Evolutionary conservation across 2,888 invertebrate species (phyloP).

Genomic region (Agrenia bidenticulata): DNA sequence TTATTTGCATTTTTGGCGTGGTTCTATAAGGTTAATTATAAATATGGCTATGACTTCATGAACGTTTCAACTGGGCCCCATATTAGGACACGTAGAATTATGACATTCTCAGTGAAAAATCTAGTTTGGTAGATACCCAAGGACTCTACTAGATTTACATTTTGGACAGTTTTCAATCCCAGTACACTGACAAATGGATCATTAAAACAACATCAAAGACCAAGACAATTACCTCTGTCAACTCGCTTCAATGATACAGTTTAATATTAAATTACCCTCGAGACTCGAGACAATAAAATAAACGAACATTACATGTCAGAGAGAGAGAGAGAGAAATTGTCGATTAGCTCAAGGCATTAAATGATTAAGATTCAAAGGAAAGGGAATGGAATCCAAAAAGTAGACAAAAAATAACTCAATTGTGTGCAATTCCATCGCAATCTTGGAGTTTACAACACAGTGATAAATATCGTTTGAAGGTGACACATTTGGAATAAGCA

Average conservation of each 20-base stretch:
- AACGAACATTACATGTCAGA: constrained; percentile 6
- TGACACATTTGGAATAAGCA: constrained; percentile 3
- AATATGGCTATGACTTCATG: no score
- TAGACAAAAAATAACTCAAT: not conserved
- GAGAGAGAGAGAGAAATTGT: constrained; percentile 12
- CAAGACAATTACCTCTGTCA: constrained; percentile 16
- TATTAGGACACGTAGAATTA: no score
- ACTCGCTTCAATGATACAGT: constrained; percentile 16
- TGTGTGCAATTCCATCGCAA: not conserved
- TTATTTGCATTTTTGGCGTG: no score
- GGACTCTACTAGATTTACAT: constrained; percentile 2
- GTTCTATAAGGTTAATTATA: no score
- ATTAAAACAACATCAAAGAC: constrained; percentile 21
- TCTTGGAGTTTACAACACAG: constrained; percentile 1
- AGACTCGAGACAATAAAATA: constrained; percentile 15
- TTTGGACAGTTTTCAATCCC: not conserved
- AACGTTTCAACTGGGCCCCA: no score
- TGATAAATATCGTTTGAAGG: constrained; percentile 10
- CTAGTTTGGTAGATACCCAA: no score
- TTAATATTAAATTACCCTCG: constrained; percentile 20
- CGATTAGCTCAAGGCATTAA: constrained; percentile 18
- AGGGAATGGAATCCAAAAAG: not conserved
- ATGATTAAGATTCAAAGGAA: constrained; percentile 12
- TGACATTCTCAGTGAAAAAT: no score
- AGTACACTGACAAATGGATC: constrained; percentile 18